Conservation (phyloP, 2,888 invertebrate genomes). For the Trichopria drosophilae region DNA sequence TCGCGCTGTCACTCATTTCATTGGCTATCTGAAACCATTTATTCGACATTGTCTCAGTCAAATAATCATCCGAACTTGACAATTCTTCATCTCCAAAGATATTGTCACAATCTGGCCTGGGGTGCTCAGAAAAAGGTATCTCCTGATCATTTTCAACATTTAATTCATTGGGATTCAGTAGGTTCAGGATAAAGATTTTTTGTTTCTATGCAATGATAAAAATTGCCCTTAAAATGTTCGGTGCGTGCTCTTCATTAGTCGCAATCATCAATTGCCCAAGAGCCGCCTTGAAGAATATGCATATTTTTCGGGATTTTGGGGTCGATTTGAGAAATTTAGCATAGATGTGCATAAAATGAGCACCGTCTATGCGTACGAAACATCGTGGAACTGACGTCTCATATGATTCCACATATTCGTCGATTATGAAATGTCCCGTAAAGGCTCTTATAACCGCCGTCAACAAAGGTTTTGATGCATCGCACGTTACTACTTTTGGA, state of each 20-base stretch:
- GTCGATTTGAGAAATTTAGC: neutral
- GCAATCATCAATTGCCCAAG: conserved; percentile 2
- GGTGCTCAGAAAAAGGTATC: too few relatives aligned
- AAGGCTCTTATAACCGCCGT: neutral
- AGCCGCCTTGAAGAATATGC: conserved; percentile 1
- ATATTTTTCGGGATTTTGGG: neutral
- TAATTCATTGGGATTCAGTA: neutral
- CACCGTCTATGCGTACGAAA: neutral
- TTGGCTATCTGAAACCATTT: too few relatives aligned
- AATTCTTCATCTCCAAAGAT: too few relatives aligned
- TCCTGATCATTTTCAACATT: neutral
- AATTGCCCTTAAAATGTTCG: neutral
- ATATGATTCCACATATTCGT: neutral
- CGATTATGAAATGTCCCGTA: neutral
- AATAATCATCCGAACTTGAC: too few relatives aligned
- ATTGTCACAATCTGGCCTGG: too few relatives aligned
- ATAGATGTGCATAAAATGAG: conserved; percentile 1
- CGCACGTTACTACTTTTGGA: neutral
- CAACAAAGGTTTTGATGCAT: neutral
- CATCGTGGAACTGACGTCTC: neutral
- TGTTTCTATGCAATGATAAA: neutral
- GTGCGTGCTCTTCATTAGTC: neutral
- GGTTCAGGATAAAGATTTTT: neutral
- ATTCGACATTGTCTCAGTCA: too few relatives aligned
- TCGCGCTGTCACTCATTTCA: too few relatives aligned